Percentiles rank a stretch among this genome's conserved stretches.
These are phyloP conservation scores for Capreolus pygargus DNA, from an alignment of 2,113 vertebrate genomes.

Conservation along the genomic window DNA sequence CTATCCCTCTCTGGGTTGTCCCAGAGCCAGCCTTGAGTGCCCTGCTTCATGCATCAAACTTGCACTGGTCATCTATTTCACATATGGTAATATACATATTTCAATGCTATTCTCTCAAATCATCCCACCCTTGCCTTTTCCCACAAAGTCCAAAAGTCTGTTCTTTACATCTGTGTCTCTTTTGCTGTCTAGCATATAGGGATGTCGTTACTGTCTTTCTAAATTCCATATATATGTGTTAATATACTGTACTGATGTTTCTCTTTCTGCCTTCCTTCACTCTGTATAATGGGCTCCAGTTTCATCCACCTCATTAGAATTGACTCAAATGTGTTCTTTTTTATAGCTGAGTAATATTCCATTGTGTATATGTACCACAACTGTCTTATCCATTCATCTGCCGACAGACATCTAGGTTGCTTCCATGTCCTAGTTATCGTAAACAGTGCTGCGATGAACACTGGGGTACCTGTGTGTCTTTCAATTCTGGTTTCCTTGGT, in stretches of 20 bases:
- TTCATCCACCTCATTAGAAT: background rate
- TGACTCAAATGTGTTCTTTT: background rate
- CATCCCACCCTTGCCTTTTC: accelerated
- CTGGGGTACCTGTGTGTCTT: background rate
- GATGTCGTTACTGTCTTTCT: accelerated
- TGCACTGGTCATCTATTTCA: background rate
- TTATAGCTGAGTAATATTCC: background rate
- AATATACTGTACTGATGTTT: background rate
- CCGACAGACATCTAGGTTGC: background rate
- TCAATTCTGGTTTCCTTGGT: background rate
- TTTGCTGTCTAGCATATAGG: background rate
- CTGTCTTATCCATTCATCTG: background rate
- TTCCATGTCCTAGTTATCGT: background rate
- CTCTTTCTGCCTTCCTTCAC: background rate
- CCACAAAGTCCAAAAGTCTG: background rate
- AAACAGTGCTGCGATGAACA: background rate
- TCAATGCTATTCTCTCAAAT: background rate
- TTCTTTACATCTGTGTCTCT: background rate
- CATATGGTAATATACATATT: background rate
- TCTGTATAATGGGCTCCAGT: background rate
- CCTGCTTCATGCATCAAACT: background rate
- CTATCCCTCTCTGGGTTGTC: background rate
- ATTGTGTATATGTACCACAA: background rate
- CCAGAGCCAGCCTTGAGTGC: background rate
- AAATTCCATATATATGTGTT: background rate